Evolutionary conservation across 2,888 invertebrate genomes (phyloP).

Genomic region (Chirona hameri): DNA sequence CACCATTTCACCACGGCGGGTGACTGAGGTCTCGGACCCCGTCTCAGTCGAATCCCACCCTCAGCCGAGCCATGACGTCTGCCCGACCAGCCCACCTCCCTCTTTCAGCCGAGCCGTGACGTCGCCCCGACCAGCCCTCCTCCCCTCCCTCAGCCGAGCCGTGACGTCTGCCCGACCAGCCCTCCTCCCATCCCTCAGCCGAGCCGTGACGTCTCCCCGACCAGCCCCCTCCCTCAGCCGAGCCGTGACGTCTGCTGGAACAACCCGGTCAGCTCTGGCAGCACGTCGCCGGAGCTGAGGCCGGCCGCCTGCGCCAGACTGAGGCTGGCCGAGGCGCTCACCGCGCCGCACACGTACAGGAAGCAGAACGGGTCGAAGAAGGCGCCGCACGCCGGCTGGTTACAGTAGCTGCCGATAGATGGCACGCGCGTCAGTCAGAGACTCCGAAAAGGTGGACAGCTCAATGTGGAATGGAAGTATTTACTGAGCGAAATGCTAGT

Average conservation of each 20-base stretch:
- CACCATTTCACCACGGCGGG: too few species aligned
- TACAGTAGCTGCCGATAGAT: not conserved
- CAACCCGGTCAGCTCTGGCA: not conserved
- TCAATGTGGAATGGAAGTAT: not conserved
- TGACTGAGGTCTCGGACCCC: too few species aligned
- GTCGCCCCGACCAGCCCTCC: too few species aligned
- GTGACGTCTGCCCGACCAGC: too few species aligned
- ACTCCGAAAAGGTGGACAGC: not conserved
- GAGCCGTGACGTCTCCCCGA: too few species aligned
- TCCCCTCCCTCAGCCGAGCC: too few species aligned
- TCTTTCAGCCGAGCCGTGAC: too few species aligned
- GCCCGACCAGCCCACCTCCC: too few species aligned
- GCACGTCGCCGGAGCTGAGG: not conserved
- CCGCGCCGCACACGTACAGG: not conserved
- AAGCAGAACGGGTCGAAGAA: not conserved
- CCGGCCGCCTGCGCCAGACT: conserved; percentile 24
- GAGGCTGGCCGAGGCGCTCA: not conserved
- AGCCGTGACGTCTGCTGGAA: not conserved
- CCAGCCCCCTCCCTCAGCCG: not conserved
- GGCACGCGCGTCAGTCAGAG: not conserved
- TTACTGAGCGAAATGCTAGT: too few species aligned
- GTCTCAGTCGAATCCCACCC: too few species aligned
- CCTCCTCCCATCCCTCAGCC: too few species aligned
- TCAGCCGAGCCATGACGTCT: too few species aligned
- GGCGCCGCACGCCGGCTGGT: not conserved